These are phyloP conservation scores for Bos taurus DNA, from an alignment of 2,113 vertebrate genomes.

Conservation along the genomic window DNA sequence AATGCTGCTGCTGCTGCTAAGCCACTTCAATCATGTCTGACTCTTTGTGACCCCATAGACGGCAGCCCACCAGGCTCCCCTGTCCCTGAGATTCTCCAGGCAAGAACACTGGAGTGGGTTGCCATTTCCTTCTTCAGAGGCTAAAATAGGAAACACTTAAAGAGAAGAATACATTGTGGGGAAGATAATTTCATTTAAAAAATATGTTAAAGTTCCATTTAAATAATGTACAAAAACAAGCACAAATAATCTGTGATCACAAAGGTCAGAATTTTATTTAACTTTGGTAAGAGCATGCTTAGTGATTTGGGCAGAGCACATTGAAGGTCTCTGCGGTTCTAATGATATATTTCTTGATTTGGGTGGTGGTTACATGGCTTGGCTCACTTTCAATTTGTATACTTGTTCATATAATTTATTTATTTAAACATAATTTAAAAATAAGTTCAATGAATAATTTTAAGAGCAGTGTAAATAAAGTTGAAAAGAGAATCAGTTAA, in stretches of 20 bases:
- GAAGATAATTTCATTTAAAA: neutral
- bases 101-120: no score
- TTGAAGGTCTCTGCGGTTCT: neutral
- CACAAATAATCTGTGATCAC: neutral
- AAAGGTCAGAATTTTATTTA: neutral
- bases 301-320: neutral
- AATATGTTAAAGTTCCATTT: neutral
- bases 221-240: neutral
- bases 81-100: no score
- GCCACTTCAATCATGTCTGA: no score
- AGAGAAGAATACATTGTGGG: neutral
- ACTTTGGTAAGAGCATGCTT: neutral
- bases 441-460: neutral
- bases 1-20: neutral
- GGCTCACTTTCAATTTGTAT: neutral
- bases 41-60: no score
- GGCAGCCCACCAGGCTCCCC: no score
- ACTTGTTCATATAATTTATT: neutral
- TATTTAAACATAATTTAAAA: neutral
- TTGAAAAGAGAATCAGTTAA: neutral
- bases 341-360: neutral
- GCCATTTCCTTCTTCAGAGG: neutral
- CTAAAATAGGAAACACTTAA: neutral
- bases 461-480: neutral
- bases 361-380: neutral